Base-by-base conservation (phyloP, 2,113 vertebrate genomes). In the Aphyosemion australe region DNA sequence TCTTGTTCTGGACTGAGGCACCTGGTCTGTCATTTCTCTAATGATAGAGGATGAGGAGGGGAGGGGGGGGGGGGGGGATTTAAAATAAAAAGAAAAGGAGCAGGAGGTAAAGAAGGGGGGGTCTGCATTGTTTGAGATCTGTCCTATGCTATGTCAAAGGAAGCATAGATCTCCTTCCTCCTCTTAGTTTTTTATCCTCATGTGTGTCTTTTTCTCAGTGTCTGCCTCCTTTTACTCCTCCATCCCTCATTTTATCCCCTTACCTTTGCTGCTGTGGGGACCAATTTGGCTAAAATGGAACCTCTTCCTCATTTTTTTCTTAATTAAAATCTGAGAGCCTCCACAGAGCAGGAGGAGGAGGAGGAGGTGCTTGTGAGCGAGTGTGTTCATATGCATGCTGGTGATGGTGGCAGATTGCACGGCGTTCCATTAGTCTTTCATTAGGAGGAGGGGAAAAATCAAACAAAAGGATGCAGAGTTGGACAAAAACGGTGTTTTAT, bases 261-360 rank as follows among this genome's bases (percentile, higher is more conserved):
- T 80, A 84, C 85, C 87, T 90, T 85, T 79, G 79, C 88, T 87
- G 86, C 92, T 90, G 86, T 84, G 75, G 90, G 92, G 91, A 92
- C 91, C 89, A 89, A 92, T 92, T 90, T 92, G 86, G 89, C 89
- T 90, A 90, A 91, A 92, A 92, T 92, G 89, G 89, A 90, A 87
- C 85, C 92, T 91, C 90, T 93, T 92, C 84, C 90, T 92, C 90
- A 91, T 92, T 92, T 92, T 93, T 93, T 91, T 88, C 90, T 92
- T 92, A 93, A 92, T 92, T 92, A 93, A 93, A 93, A 92, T 91
- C 88, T 73, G 88, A 87, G 88, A 86, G 90, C 81, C 84, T 92
- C 89, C 74, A 54, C 75, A 41, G 81, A 86, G 76, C 83, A 52
- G 68, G 72, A 65, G 84, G 57, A 42, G 26, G 75, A 31, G 52